A percentile compares a stretch with the other conserved stretches of the same genome.
Conservation (phyloP, 2,888 invertebrate genomes). For the Andrena marginata region DNA sequence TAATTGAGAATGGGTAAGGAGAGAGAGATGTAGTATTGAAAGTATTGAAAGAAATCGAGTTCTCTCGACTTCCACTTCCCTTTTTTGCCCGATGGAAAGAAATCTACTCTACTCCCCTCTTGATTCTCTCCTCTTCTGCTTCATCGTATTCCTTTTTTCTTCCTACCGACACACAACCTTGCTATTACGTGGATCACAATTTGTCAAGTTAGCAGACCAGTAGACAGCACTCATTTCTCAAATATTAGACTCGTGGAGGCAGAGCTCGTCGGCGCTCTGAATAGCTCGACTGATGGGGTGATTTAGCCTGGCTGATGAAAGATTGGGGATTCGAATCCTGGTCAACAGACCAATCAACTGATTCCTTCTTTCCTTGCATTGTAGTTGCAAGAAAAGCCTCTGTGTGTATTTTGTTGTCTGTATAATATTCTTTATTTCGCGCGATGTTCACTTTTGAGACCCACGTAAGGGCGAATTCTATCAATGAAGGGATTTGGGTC, state of each 20-base stretch:
- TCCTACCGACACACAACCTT: not conserved
- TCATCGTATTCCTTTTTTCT: not conserved
- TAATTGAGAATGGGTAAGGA: too few relatives aligned
- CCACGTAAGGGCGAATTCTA: not conserved
- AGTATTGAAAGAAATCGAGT: too few relatives aligned
- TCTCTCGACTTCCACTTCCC: too few relatives aligned
- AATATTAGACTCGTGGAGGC: not conserved
- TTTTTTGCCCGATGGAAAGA: too few relatives aligned
- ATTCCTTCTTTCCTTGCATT: not conserved
- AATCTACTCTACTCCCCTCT: too few relatives aligned
- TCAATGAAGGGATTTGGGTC: not conserved
- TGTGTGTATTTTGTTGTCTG: not conserved
- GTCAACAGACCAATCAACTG: not conserved
- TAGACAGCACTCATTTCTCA: not conserved
- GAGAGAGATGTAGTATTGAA: too few relatives aligned
- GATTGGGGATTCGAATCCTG: not conserved
- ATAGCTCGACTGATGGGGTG: slow-evolving; percentile 1
- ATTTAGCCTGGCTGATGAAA: not conserved
- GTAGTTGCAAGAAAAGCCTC: not conserved
- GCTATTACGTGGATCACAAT: not conserved
- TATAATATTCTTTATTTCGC: not conserved
- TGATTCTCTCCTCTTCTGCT: not conserved
- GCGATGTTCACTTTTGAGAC: not conserved
- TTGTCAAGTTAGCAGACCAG: not conserved
- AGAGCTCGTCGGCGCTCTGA: slow-evolving; percentile 2